Base-by-base conservation (phyloP, 2,888 invertebrate genomes). In the Psylliodes chrysocephalus region DNA sequence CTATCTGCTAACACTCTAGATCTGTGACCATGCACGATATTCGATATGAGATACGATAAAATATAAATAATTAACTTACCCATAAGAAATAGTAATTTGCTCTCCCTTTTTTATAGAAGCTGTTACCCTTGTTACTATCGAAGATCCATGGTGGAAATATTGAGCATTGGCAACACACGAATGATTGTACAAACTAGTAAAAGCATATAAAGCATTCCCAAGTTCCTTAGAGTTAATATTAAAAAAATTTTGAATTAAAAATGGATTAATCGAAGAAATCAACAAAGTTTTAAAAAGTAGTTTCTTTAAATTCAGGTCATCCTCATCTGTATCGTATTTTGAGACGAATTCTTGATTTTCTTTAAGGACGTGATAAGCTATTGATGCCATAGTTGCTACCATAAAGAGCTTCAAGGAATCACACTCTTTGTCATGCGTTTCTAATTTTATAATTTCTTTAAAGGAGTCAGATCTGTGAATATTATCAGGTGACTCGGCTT, bases 361-460 rank as follows among this genome's bases (percentile, higher is more conserved):
- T 49, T 84, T 82, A n/a, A 93, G 78, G 42, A 87, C 84, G 64
- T 88, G 85, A 60, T 89, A 81, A 35, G 91, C 84, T 5, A 88
- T 85, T n/a, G 86, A 86, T 49, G 89, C 86, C 25, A 88, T 87
- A 0, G 89, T 83, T 1, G 88, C 82, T 73, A 90, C 88, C 64
- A 88, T 87, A 75, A 91, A 91, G 35, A 93, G 83, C 84, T 93
- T 92, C 14, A 87, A 83, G 5, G 85, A 77, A 1, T 84, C 81
- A 66, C 91, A 84, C 71, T 86, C 86, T 4, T 88, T 86, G 46
- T 87, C 82, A 81, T 93, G 91, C 17, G 89, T 88, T 22, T 86
- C 87, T 12, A 93, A 81, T 44, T 88, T 86, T 71, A 91, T 88
- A 57, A 89, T 86, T 56, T 88, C 82, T 56, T 82, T 64, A 75